Evolutionary conservation across 1,140 invertebrate genomes (phyloP), one percentile per base, ranked within the genome.

Genomic region (Meloidogyne exigua): DNA sequence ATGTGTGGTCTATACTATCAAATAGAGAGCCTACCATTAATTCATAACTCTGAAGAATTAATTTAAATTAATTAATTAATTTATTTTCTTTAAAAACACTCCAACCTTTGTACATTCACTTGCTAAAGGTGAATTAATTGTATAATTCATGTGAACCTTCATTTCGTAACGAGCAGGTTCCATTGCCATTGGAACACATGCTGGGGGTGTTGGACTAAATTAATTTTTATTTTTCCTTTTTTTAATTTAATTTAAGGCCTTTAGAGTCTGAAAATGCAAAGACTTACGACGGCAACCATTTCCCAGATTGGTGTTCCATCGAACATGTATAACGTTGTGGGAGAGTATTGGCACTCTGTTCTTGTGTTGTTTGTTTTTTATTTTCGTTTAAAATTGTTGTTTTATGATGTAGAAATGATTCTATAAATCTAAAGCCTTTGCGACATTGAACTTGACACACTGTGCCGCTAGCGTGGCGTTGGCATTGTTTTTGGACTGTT

Each of bases 131-230:
- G 93, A 94, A 79, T 94, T 93, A 13, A 94, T 92, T 75, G 94
- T 90, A 88, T 98, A 98, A 36, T 91, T 92, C 0, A 96, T 91
- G n/a, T 92, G 91, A 10, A 94, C 92, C 1, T 93, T 91, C 0
- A 96, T 93, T 83, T 96, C 93, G 83, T 97, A 98, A 92, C 92
- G 13, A 93, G 94, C 90, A 94, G 93, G 88, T 95, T 93, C 18
- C 93, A 84, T 68, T n/a, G 86, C 82, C 18, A 87, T 78, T 4
- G 76, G 78, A 15, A 82, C 83, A 72, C 82, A 85, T 1, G 82
- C 78, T 9, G 83, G 81, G 10, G 84, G 76, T 70, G 77, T 68
- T n/a, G 68, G 62, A 0, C 70, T 73, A n/a, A 49, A 49, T 18
- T 49, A 49, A 49, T 18, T 18, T 49, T 49, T 18, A 18, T 18